These are phyloP conservation scores for Siniperca chuatsi DNA, from an alignment of 2,113 vertebrate genomes.

Conservation along the genomic window DNA sequence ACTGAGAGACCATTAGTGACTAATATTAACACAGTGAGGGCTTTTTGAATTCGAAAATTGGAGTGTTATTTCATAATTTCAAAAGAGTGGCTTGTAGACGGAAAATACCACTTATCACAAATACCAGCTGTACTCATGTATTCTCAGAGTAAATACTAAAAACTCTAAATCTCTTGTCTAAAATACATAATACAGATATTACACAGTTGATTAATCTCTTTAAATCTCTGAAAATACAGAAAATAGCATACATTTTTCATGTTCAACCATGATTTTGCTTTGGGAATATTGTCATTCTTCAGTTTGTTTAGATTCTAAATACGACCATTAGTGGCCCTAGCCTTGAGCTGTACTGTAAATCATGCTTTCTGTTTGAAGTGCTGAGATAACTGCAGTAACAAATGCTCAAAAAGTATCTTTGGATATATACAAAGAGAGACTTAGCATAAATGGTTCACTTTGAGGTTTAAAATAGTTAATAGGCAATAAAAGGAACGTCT, in stretches of 20 bases:
- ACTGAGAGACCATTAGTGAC: slow-evolving; percentile 35
- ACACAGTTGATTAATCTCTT: neutral
- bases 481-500: slow-evolving; percentile 67
- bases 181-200: neutral
- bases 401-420: slow-evolving; percentile 29
- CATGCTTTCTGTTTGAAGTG: slow-evolving; percentile 52
- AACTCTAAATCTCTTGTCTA: neutral
- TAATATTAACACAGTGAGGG: slow-evolving; percentile 49
- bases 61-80: slow-evolving; percentile 11
- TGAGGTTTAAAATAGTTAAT: slow-evolving; percentile 72
- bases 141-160: neutral
- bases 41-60: slow-evolving; percentile 17
- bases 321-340: slow-evolving; percentile 10
- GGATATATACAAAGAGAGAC: slow-evolving; percentile 36
- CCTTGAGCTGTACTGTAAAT: slow-evolving; percentile 23
- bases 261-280: neutral
- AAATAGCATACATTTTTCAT: neutral
- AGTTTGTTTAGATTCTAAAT: slow-evolving; percentile 3
- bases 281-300: neutral
- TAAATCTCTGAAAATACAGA: neutral
- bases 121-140: neutral
- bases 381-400: slow-evolving; percentile 28
- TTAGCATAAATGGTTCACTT: slow-evolving; percentile 58
- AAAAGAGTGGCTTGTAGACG: neutral
- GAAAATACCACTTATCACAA: slow-evolving; percentile 17